Evolutionary conservation across 2,113 vertebrate species (phyloP), one percentile per base, ranked within the genome.

Genomic region (Cochlearius cochlearius): DNA sequence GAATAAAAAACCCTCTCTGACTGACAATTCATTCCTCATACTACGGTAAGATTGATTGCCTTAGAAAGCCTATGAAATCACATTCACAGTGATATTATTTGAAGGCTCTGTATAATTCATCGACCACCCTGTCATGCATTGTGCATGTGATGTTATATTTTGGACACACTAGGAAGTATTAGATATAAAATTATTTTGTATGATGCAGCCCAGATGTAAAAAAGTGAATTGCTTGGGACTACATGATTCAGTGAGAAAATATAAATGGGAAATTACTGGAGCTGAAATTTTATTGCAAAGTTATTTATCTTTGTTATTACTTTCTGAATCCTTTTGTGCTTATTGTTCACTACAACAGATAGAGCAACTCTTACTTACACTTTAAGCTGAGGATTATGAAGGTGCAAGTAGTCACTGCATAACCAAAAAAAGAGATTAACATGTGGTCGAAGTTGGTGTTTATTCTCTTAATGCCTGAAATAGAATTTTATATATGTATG

Each of bases 181-280:
- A 84, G 97, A 92, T 88, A 94, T 49, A 91, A 97, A 96, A 96
- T 96, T 63, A 84, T 94, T 95, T 96, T 92, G 90, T 94, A 27
- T 56, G 92, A 90, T 83, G 94, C 91, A 53, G 95, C 88, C 45
- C 86, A 63, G 78, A 96, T 0, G 29, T 81, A 72, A 88, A 92
- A 92, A 92, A 95, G 91, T 34, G 25, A 92, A 45, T 34, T 94
- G 93, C 90, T 95, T 75, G 45, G 79, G 90, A 95, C 97, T 90
- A 50, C 88, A 87, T 93, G 97, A 98, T 95, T 98, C 97, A 93
- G 78, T 92, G 95, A 96, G 97, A 97, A 98, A 97, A 97, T 92
- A 97, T 91, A 98, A 98, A 98, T 98, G 97, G 96, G 93, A 98
- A 98, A 97, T 98, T 97, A 96, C 97, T 98, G 98, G 97, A 97